Conservation (phyloP, 1,140 invertebrate genomes). For the Atta texana region DNA sequence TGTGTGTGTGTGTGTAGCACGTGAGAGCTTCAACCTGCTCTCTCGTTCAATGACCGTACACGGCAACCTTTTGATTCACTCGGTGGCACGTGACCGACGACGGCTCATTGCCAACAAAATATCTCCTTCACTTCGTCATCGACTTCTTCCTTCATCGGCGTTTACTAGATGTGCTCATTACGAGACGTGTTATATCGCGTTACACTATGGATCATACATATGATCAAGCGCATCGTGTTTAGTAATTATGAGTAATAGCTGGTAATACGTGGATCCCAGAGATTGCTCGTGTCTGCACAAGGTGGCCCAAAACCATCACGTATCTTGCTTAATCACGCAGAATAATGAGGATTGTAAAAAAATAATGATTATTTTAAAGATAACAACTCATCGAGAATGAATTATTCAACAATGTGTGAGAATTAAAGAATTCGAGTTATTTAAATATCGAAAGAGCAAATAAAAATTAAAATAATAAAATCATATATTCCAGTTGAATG, state of each 20-base stretch:
- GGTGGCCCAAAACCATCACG: slow-evolving; percentile 6
- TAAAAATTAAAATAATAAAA: background rate
- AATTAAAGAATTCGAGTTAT: background rate
- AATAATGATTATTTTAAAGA: background rate
- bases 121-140: slow-evolving; percentile 46
- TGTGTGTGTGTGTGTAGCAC: background rate
- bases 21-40: slow-evolving; percentile 63
- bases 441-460: background rate
- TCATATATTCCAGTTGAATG: background rate
- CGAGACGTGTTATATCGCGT: slow-evolving; percentile 39
- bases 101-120: slow-evolving; percentile 49
- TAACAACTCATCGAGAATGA: background rate
- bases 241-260: slow-evolving; percentile 56
- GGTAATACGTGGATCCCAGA: slow-evolving; percentile 31
- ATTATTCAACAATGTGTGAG: slow-evolving; percentile 21
- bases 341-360: background rate
- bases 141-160: slow-evolving; percentile 35
- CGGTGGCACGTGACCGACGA: slow-evolving; percentile 47
- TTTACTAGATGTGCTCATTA: slow-evolving; percentile 49
- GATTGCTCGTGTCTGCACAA: background rate
- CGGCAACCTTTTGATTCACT: slow-evolving; percentile 49
- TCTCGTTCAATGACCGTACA: slow-evolving; percentile 62
- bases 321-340: background rate
- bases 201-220: slow-evolving; percentile 30
- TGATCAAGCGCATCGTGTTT: slow-evolving; percentile 31